These are phyloP conservation scores for Tiliacea citrago DNA, from an alignment of 2,888 invertebrate species.

Conservation along the genomic window DNA sequence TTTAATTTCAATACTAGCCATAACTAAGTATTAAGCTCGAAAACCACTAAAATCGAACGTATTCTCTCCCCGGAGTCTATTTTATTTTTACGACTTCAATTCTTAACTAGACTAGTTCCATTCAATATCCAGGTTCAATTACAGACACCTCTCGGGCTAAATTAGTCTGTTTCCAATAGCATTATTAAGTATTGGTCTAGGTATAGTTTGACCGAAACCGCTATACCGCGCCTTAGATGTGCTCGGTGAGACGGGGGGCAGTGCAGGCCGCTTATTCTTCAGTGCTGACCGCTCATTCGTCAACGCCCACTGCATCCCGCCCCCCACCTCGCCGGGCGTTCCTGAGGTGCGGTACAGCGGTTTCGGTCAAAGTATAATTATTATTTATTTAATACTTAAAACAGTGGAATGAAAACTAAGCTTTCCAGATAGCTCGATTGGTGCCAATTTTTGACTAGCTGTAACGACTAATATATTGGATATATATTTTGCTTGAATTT, in stretches of 20 bases:
- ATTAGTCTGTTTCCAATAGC: conserved; percentile 48
- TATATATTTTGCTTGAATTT: no score
- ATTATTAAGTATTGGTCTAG: neutral
- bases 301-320: no score
- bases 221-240: no score
- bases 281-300: no score
- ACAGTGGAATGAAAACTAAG: neutral
- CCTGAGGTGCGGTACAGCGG: no score
- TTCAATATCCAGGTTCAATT: conserved; percentile 59
- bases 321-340: no score
- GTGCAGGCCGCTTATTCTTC: no score
- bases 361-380: no score
- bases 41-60: conserved; percentile 11
- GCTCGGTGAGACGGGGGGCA: no score
- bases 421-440: neutral
- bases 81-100: conserved; percentile 55
- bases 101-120: conserved; percentile 36
- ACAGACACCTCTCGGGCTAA: conserved; percentile 28
- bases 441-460: no score
- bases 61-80: conserved; percentile 16
- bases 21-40: neutral
- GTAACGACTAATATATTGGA: no score
- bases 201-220: neutral
- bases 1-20: neutral
- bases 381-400: no score